phyloP scores from a whole-genome alignment of 2,888 invertebrate genomes.

The Chorisops tibialis region DNA sequence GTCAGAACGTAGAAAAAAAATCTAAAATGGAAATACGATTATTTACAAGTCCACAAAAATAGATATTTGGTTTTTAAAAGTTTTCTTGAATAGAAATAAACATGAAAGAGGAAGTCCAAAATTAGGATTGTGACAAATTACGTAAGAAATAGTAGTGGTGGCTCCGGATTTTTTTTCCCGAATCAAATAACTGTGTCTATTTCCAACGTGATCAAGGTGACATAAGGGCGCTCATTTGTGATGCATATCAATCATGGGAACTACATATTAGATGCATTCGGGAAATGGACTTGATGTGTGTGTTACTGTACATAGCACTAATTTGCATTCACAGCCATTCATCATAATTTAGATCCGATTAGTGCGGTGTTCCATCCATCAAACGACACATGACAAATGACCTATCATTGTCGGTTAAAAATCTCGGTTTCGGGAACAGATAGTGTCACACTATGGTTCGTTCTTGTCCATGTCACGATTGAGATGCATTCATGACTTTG shows the following conservation, averaged over 20 bases:
- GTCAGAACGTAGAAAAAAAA: too few species aligned
- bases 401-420: slow-evolving; percentile 5
- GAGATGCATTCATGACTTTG: too few species aligned
- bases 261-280: too few species aligned
- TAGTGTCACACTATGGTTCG: too few species aligned
- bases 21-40: too few species aligned
- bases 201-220: neutral
- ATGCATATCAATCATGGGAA: slow-evolving; percentile 1
- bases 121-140: too few species aligned
- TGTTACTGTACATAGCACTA: slow-evolving; percentile 11
- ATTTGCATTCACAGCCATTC: slow-evolving; percentile 23
- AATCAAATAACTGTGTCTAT: neutral
- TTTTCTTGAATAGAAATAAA: too few species aligned
- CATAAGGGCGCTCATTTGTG: neutral
- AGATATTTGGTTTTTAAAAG: too few species aligned
- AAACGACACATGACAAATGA: slow-evolving; percentile 19
- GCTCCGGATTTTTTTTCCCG: neutral
- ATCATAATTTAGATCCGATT: slow-evolving; percentile 26
- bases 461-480: too few species aligned
- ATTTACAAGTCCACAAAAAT: too few species aligned
- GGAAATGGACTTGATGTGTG: slow-evolving; percentile 32
- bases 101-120: too few species aligned
- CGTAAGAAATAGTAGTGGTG: neutral
- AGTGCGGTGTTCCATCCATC: slow-evolving; percentile 18
- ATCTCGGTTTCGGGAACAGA: too few species aligned